These are phyloP conservation scores for Zaprionus camerounensis DNA, from an alignment of 1,140 invertebrate genomes.

Conservation along the genomic window DNA sequence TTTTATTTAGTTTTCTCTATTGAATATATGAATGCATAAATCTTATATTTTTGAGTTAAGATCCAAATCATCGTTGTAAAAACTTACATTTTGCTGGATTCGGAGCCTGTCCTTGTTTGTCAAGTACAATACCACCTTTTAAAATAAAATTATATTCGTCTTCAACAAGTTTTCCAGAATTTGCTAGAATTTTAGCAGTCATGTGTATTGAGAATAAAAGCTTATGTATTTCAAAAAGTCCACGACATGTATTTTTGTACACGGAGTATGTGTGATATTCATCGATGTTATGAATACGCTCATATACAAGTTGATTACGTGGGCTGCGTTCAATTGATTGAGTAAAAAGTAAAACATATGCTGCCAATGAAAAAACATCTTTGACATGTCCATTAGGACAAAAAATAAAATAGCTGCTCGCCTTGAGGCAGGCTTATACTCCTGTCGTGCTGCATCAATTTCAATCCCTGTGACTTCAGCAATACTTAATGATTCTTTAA, in stretches of 20 bases:
- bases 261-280: slow-evolving; percentile 94
- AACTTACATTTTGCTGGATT: slow-evolving; percentile 88
- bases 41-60: too few species aligned
- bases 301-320: slow-evolving; percentile 87
- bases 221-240: slow-evolving; percentile 96
- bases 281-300: slow-evolving; percentile 91
- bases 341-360: slow-evolving; percentile 91
- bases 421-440: slow-evolving; percentile 89
- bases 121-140: slow-evolving; percentile 90
- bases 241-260: slow-evolving; percentile 93
- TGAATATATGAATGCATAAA: too few species aligned
- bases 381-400: slow-evolving; percentile 93
- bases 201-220: slow-evolving; percentile 95
- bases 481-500: slow-evolving; percentile 91
- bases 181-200: slow-evolving; percentile 92
- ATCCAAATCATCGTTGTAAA: neutral
- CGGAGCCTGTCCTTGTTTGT: slow-evolving; percentile 91
- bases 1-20: too few species aligned
- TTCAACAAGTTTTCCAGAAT: slow-evolving; percentile 89
- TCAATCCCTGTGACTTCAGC: slow-evolving; percentile 92
- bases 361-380: slow-evolving; percentile 95
- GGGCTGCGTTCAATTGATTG: slow-evolving; percentile 92
- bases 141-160: slow-evolving; percentile 93
- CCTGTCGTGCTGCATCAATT: slow-evolving; percentile 92
- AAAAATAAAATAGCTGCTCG: slow-evolving; percentile 95